Base-by-base conservation (phyloP, 2,113 vertebrate genomes). In the Hippocampus zosterae region DNA sequence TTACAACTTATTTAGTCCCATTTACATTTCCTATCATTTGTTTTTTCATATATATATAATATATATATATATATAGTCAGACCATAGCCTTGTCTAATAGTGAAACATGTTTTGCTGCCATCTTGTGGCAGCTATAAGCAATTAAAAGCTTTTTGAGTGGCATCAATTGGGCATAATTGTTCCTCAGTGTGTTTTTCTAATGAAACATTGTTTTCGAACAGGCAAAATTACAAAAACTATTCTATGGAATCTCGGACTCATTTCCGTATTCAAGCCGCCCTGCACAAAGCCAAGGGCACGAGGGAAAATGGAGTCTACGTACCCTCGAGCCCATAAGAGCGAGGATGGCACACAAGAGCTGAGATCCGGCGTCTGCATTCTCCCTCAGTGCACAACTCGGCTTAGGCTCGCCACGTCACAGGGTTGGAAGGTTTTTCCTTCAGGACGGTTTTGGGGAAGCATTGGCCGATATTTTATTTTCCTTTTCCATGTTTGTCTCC, bases 201-300 rank as follows among this genome's bases (percentile, higher is more conserved):
- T 62, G 1, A 13, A 52, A 27, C n/a, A 19, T 67, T 5, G 41
- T 68, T 64, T 80, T 63, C 53, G 13, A 92, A 69, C 81, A 99
- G 97, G 87, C 94, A 96, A 82, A 98, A 97, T 85, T 98, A 98
- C 85, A 98, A 98, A 92, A 96, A 98, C 88, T 99, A 98, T 85
- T 99, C 97, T 44, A 99, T 98, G 97, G 97, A 99, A 88, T 98
- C 97, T 71, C 93, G 97, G 84, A 98, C 95, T 67, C 97, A 98
- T 86, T 99, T 99, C 92, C 93, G 97, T 77, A 97, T 99, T 85
- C 97, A 99, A 86, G 97, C 95, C 66, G 96, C 96, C 71, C 86
- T 94, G 78, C 94, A 94, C 71, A 96, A 98, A 90, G 95, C 94
- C 78, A 95, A 88, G 83, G 92, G 90, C 3, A n/a, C 67, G 15